These are phyloP conservation scores for Isotomurus palustris DNA, from an alignment of 2,888 invertebrate genomes.

Conservation along the genomic window DNA sequence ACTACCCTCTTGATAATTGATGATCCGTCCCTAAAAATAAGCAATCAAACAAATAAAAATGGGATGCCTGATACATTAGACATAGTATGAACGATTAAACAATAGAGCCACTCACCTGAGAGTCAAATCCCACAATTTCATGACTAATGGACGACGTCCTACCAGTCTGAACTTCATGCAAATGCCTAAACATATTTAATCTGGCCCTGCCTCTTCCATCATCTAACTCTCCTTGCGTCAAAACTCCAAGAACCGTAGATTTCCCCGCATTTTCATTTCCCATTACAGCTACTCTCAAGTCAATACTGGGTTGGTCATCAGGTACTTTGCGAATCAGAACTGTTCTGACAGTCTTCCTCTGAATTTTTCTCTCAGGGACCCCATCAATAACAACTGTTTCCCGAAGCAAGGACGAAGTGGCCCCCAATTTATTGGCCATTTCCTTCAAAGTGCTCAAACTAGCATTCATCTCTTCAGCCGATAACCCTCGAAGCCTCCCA, in stretches of 20 bases:
- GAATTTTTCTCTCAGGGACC: conserved; percentile 9
- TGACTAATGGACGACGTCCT: conserved; percentile 93
- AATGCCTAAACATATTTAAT: conserved; percentile 84
- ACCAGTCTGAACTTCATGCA: conserved; percentile 92
- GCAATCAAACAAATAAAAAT: not conserved
- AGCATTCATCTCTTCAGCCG: conserved; percentile 74
- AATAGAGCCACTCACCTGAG: conserved; percentile 54
- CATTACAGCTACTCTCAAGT: conserved; percentile 85
- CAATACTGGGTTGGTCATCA: conserved; percentile 81
- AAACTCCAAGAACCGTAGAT: conserved; percentile 77
- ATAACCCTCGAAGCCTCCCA: conserved; percentile 79
- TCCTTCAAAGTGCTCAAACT: conserved; percentile 77
- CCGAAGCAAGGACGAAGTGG: conserved; percentile 69
- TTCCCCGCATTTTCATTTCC: conserved; percentile 97
- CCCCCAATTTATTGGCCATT: conserved; percentile 76
- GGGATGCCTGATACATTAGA: not conserved
- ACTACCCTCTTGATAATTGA: conserved; percentile 80
- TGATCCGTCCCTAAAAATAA: conserved; percentile 64
- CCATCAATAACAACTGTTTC: conserved; percentile 57
- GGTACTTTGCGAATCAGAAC: conserved; percentile 81
- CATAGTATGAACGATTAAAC: not conserved
- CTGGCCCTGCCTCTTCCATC: conserved; percentile 93
- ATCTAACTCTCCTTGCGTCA: conserved; percentile 93
- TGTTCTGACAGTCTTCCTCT: conserved; percentile 58
- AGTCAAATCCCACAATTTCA: conserved; percentile 93